Evolutionary conservation across 1,140 invertebrate genomes (phyloP).

Genomic region (Maconellicoccus hirsutus): DNA sequence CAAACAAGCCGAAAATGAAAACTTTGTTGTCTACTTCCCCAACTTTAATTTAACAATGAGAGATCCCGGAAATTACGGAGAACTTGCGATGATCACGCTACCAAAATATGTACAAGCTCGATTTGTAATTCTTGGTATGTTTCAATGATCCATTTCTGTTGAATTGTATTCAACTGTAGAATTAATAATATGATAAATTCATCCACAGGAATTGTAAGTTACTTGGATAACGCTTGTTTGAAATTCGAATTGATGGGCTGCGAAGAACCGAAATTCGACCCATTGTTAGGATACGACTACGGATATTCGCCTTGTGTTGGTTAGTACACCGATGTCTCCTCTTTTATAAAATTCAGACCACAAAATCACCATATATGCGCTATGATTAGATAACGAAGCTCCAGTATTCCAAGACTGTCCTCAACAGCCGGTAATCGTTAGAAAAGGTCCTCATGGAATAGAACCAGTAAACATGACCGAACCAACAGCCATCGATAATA

Average conservation of each 20-base stretch:
- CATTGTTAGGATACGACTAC: slow-evolving; percentile 78
- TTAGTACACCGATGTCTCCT: slow-evolving; percentile 35
- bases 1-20: slow-evolving; percentile 82
- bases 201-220: slow-evolving; percentile 71
- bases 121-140: slow-evolving; percentile 69
- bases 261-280: slow-evolving; percentile 68
- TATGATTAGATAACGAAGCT: slow-evolving; percentile 71
- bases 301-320: slow-evolving; percentile 85
- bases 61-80: slow-evolving; percentile 87
- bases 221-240: slow-evolving; percentile 90
- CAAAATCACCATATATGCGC: too few relatives aligned
- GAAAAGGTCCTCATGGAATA: slow-evolving; percentile 72
- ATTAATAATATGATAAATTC: not conserved
- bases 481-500: slow-evolving; percentile 85
- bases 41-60: slow-evolving; percentile 88
- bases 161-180: not conserved
- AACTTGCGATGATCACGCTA: slow-evolving; percentile 87
- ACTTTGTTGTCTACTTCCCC: slow-evolving; percentile 92
- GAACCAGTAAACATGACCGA: slow-evolving; percentile 85
- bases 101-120: slow-evolving; percentile 85
- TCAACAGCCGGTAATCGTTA: slow-evolving; percentile 77
- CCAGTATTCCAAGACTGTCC: slow-evolving; percentile 94
- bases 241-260: slow-evolving; percentile 95
- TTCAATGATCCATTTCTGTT: not conserved
- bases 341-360: too few relatives aligned